phyloP scores from a whole-genome alignment of 2,797 vertebrate genomes.

The Sebastes vulpes region DNA sequence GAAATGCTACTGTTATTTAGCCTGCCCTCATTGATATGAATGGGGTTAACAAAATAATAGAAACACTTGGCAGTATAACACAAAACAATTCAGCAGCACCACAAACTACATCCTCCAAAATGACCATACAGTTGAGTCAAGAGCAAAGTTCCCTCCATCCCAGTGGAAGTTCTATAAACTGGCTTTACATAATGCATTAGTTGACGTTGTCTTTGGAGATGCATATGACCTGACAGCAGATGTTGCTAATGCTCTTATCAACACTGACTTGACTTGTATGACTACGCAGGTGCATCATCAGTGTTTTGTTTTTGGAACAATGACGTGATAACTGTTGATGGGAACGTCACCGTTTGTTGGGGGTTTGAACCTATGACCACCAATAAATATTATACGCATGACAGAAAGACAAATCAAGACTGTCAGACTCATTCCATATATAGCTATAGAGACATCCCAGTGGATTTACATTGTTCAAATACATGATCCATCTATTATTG shows the following conservation, averaged over 20 bases:
- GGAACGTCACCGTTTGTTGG: background rate
- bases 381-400: background rate
- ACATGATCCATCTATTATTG: background rate
- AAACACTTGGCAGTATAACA: background rate
- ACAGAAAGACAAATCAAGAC: background rate
- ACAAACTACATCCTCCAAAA: background rate
- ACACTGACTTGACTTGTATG: background rate
- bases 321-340: background rate
- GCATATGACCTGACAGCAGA: conserved; percentile 4
- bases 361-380: background rate
- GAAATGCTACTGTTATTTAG: background rate
- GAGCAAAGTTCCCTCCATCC: background rate
- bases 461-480: background rate
- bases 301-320: background rate
- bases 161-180: background rate
- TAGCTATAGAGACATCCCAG: background rate
- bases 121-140: background rate
- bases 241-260: background rate
- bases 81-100: background rate
- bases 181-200: background rate
- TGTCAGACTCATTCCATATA: background rate
- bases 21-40: background rate
- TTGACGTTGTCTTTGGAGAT: background rate
- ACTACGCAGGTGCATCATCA: background rate
- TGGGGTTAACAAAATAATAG: no score